These are phyloP conservation scores for Bambusicola thoracicus DNA, from an alignment of 2,113 vertebrate species.

Conservation along the genomic window DNA sequence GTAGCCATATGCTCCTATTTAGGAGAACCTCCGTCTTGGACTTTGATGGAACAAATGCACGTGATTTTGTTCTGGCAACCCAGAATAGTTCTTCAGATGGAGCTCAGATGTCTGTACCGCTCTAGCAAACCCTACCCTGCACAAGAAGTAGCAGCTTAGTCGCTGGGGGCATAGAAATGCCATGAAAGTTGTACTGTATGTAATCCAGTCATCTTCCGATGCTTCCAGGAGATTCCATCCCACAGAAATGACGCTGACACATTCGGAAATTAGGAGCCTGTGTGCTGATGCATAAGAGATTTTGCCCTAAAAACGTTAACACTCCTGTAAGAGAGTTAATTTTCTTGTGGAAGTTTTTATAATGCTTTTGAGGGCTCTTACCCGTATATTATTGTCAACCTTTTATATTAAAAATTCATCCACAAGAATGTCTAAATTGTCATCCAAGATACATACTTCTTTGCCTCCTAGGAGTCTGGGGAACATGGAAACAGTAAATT, in stretches of 20 bases:
- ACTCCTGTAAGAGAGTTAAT: neutral
- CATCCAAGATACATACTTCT: constrained; percentile 13
- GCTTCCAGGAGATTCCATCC: neutral
- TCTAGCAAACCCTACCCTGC: neutral
- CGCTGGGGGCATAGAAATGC: neutral
- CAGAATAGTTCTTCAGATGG: constrained; percentile 64
- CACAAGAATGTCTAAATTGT: neutral
- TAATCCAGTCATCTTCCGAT: neutral
- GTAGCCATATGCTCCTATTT: constrained; percentile 38
- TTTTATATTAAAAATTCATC: neutral
- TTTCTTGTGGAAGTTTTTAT: neutral
- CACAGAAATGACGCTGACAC: neutral
- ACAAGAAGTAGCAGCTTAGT: constrained; percentile 7
- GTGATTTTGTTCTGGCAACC: constrained; percentile 52
- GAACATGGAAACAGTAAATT: constrained; percentile 5
- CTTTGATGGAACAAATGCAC: constrained; percentile 30
- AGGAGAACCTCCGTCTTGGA: constrained; percentile 32
- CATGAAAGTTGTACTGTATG: neutral
- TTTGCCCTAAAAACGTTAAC: neutral
- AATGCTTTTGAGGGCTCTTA: neutral
- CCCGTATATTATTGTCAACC: neutral
- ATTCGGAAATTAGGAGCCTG: neutral
- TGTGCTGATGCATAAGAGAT: neutral
- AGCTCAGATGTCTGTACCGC: constrained; percentile 12
- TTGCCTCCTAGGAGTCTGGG: neutral